A percentile compares a stretch with the other conserved stretches of the same genome.
Conservation (phyloP, 2,888 invertebrate genomes). For the Ennomos fuscantarius region DNA sequence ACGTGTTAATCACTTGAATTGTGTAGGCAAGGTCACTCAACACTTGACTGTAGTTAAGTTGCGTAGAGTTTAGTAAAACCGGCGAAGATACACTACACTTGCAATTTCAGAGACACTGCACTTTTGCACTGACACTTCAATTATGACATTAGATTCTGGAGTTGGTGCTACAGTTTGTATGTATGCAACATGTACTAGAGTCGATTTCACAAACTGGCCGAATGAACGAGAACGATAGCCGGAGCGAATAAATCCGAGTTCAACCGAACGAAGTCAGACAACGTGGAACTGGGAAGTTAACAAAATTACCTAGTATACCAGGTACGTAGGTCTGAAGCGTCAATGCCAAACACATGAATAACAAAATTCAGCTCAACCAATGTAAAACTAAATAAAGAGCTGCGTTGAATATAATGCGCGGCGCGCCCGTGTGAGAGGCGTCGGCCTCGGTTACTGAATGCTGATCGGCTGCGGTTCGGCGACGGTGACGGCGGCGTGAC, state of each 20-base stretch:
- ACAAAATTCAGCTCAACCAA: neutral
- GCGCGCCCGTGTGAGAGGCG: constrained; percentile 20
- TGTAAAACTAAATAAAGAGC: constrained; percentile 8
- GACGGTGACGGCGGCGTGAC: neutral
- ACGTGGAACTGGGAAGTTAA: constrained; percentile 29
- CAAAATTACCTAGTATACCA: constrained; percentile 1
- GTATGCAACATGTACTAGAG: neutral
- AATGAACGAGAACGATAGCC: constrained; percentile 50
- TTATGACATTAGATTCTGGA: constrained; percentile 37
- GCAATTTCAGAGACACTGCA: constrained; percentile 38
- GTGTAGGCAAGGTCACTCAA: constrained; percentile 63
- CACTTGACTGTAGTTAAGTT: constrained; percentile 52
- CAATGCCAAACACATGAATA: constrained; percentile 14
- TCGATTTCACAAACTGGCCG: constrained; percentile 21
- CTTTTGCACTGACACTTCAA: constrained; percentile 47
- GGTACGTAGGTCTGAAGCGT: constrained; percentile 4
- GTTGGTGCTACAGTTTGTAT: constrained; percentile 10
- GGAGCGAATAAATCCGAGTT: constrained; percentile 47
- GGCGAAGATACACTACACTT: constrained; percentile 48
- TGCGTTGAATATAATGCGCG: constrained; percentile 14
- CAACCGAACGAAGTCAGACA: constrained; percentile 42
- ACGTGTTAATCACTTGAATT: constrained; percentile 55
- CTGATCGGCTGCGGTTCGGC: constrained; percentile 13
- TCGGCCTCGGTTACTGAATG: constrained; percentile 19
- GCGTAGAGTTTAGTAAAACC: constrained; percentile 49